phyloP scores from a whole-genome alignment of 2,888 invertebrate genomes.

The Helicoverpa assulta region DNA sequence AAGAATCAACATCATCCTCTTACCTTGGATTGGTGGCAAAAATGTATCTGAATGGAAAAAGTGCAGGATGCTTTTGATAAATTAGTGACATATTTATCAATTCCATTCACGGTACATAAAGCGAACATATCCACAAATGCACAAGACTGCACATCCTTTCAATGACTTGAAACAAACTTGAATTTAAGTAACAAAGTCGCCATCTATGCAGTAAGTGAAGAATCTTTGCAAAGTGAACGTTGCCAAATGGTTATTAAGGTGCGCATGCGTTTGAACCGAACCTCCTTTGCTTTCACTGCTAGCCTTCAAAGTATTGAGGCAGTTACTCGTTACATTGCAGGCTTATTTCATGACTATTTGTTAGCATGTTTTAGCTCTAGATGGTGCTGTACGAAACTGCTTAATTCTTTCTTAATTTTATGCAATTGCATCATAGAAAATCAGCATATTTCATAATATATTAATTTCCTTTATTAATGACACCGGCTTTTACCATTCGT shows the following conservation, averaged over 20 bases:
- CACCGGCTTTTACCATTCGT: no score
- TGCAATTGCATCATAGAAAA: no score
- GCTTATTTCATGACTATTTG: constrained; percentile 3
- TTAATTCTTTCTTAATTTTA: no score
- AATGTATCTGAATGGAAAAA: background rate
- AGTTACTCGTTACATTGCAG: constrained; percentile 17
- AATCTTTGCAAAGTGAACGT: constrained; percentile 34
- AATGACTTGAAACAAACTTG: no score
- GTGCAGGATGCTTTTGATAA: no score
- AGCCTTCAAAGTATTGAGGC: background rate
- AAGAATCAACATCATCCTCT: background rate
- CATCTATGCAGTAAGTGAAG: constrained; percentile 43
- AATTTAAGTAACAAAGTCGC: constrained; percentile 27
- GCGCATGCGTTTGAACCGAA: background rate
- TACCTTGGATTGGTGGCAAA: background rate
- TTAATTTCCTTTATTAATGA: background rate
- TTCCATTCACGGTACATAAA: no score
- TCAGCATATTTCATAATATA: no score
- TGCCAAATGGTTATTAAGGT: constrained; percentile 39
- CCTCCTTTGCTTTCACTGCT: constrained; percentile 7
- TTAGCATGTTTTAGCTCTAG: constrained; percentile 35
- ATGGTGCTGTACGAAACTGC: constrained; percentile 49
- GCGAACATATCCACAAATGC: no score
- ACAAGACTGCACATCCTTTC: no score
- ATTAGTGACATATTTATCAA: no score